phyloP scores from a whole-genome alignment of 2,888 invertebrate genomes.

The Caenorhabditis sp. region DNA sequence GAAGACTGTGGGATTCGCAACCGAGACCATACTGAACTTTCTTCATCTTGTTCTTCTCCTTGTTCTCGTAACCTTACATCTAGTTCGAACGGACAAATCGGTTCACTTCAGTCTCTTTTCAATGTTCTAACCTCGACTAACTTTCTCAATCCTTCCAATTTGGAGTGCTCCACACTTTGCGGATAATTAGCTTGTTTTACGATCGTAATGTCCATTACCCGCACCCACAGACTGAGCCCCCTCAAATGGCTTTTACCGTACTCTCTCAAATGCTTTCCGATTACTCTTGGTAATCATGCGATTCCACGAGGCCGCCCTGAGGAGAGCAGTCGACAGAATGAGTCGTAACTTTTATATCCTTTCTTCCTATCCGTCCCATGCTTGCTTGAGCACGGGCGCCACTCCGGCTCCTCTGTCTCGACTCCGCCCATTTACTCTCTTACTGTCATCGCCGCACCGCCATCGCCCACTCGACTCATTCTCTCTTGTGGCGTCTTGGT shows the following conservation, averaged over 20 bases:
- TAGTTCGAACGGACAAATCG: not conserved
- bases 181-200: conserved; percentile 1
- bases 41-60: not conserved
- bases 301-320: not conserved
- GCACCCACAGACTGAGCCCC: too few relatives aligned
- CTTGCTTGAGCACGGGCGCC: not conserved
- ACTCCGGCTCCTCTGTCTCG: conserved; percentile 11
- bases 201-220: not conserved
- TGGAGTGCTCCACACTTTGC: not conserved
- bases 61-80: not conserved
- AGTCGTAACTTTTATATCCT: conserved; percentile 48
- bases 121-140: conserved; percentile 5
- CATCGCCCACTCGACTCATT: conserved; percentile 2
- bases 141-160: not conserved
- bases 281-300: conserved; percentile 7
- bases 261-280: conserved; percentile 2
- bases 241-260: conserved; percentile 9
- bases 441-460: conserved; percentile 15
- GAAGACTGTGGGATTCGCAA: not conserved
- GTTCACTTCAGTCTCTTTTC: not conserved
- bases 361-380: conserved; percentile 8
- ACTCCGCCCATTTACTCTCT: conserved; percentile 38
- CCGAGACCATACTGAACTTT: not conserved
- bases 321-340: conserved; percentile 1
- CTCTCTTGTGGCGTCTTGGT: conserved; percentile 10